Evolutionary conservation across 2,113 vertebrate species (phyloP), one percentile per base, ranked within the genome.

Genomic region (Otolemur garnettii): DNA sequence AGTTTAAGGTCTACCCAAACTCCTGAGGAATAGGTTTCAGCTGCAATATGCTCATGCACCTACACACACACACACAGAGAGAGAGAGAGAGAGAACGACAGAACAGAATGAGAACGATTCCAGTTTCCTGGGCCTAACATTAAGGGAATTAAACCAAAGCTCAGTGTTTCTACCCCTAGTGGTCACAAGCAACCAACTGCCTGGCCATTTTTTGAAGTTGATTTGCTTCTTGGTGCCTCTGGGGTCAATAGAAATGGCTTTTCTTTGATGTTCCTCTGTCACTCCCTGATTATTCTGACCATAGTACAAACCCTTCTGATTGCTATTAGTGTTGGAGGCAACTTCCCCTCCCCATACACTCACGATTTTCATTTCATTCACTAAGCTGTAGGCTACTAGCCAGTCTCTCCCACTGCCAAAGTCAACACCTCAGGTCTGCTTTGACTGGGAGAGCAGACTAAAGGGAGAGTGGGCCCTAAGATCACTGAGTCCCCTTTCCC

Each of bases 311-410:
- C 57, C 24, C 69, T 82, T 85, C 35, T 93, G 94, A 96, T n/a
- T 74, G 77, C 71, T 87, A 19, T 74, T 95, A 82, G 55, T 84
- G 60, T 71, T 93, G 90, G 95, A 94, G 83, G 95, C 13, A 69
- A 21, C 7, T 72, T 60, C 80, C 77, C 87, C 64, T 83, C 74
- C 79, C 45, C 74, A 74, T 53, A 68, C 57, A 92, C 95, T 93
- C 87, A 92, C 83, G 91, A 97, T 84, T 72, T 94, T 92, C 69
- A 97, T 95, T 97, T 90, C 89, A 93, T 94, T 97, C 83, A 96
- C 83, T 3, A 35, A 94, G 84, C 86, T 84, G 50, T 45, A 91
- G 91, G 92, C 69, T 53, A 33, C 77, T 30, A 78, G 92, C 91
- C 93, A 96, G 74, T 35, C 5, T 35, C 5, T 5, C 69, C 9